Base-by-base conservation (phyloP, 2,888 invertebrate species). In the Callimorpha dominula region DNA sequence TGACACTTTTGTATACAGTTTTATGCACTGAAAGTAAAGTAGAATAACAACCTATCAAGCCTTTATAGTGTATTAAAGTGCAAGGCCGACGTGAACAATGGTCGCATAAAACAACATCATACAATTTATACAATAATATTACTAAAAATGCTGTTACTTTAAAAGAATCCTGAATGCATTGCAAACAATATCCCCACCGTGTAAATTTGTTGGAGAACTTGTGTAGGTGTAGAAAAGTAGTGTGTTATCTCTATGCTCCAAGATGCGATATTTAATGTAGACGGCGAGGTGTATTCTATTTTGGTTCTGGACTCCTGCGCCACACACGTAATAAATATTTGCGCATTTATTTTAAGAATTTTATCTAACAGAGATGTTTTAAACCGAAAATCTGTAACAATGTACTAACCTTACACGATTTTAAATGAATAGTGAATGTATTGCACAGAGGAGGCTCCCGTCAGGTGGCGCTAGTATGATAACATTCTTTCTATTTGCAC, bases 171-270 rank as follows among this genome's bases (percentile, higher is more conserved):
- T 77, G 77, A 77, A n/a, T 67, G 40, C 54, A 42, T 12, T 54
- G 17, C 69, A 81, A 81, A 87, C 82, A 86, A 87, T 85, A 86
- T 84, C 75, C 85, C 77, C 77, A 72, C 71, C 74, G 75, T 80
- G 84, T 86, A 86, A 79, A 78, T 74, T 86, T 84, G 79, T 78
- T 75, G 77, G 73, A 84, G 85, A 89, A 89, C 86, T 71, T 72
- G 90, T 88, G 94, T 94, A 87, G 93, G 93, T 79, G 93, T 86
- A 75, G 76, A 91, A 92, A 92, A 92, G 89, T 87, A 85, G 86
- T 85, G 84, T 79, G 87, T 90, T 89, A 90, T 92, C 87, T 89
- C 81, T 82, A 87, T 86, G 85, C 86, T 87, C 88, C 84, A 83
- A 93, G 87, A 90, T 87, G 86, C 86, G 89, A 90, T 92, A 90